Evolutionary conservation across 2,797 vertebrate species (phyloP), one percentile per base, ranked within the genome.

Genomic region (Ciconia nigra): DNA sequence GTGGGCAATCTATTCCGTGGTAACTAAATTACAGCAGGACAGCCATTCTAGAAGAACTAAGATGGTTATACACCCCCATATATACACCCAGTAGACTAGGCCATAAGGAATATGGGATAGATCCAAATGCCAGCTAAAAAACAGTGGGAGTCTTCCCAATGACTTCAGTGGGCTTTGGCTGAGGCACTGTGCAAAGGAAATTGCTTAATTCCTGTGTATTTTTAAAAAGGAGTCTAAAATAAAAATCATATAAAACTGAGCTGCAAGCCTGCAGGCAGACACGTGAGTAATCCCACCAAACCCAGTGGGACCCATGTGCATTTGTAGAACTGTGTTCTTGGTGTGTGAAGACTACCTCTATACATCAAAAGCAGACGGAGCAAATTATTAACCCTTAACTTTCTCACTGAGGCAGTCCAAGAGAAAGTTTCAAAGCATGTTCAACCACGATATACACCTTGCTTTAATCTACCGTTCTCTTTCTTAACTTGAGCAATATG

Each of bases 111-210:
- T 39, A 88, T 0, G 0, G 59, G 44, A 81, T 1, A 74, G 65
- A 95, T 65, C 29, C 1, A 0, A 90, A 74, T 24, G 26, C 65
- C 51, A 71, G 54, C 47, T 81, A 41, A 74, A 90, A 84, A 95
- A 31, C 87, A 95, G 92, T 90, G 79, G 87, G 84, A 95, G 91
- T 72, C 87, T 92, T 93, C 94, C 82, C 87, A 86, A 31, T 33
- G n/a, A 93, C 91, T 96, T 95, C 76, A 96, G 58, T 72, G 79
- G 91, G 89, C 89, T 94, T 93, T 94, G 84, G 76, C 80, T 94
- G 54, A 96, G 82, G 65, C 76, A 90, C 49, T 63, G 17, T 28
- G 35, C 42, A 83, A 77, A 96, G 93, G 89, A 96, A 95, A 94
- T 83, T 88, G 80, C 72, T 92, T 90, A 88, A 96, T 63, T 95